Evolutionary conservation across 2,113 vertebrate genomes (phyloP), one percentile per base, ranked within the genome.

Genomic region (Opisthocomus hoazin): DNA sequence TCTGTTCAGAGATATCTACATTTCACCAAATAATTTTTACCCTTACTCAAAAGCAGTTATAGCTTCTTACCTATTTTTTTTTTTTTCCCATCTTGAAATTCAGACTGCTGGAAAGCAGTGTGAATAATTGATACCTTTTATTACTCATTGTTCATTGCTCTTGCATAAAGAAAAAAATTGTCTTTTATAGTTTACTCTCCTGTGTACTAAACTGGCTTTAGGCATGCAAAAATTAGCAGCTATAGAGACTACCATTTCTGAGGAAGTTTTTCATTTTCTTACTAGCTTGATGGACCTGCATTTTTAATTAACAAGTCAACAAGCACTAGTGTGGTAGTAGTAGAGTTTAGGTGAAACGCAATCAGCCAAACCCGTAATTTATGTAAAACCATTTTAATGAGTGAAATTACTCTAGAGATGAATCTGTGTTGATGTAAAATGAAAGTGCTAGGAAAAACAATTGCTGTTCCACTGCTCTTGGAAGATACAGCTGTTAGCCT

Each of bases 91-190:
- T 65, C 53, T 92, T 95, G 87, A 91, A 94, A 89, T 96, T 96
- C 94, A 92, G 95, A 85, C 96, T 97, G 82, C 86, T 96, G 74
- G 73, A 93, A 97, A 97, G 82, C 84, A 81, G 57, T 96, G 90
- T 97, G 92, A 97, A 97, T 97, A 97, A 98, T 97, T 98, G 97
- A 98, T 96, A 93, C 50, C 46, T 96, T 97, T 97, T 97, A 96
- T 97, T 97, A 92, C 95, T 95, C 84, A 71, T 91, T 97, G 83
- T 95, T 97, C 92, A 80, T 79, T 96, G 87, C 94, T 93, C 92
- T 96, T 97, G 95, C 96, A 93, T 96, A 92, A 98, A 97, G 89
- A 93, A 95, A 93, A 97, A 94, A 87, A 94, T 66, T 84, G 81
- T 95, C 92, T 96, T 97, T 91, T 97, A 53, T 90, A 90, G 57